These are phyloP conservation scores for Magallana gigas DNA, from an alignment of 1,140 invertebrate species.

Conservation along the genomic window DNA sequence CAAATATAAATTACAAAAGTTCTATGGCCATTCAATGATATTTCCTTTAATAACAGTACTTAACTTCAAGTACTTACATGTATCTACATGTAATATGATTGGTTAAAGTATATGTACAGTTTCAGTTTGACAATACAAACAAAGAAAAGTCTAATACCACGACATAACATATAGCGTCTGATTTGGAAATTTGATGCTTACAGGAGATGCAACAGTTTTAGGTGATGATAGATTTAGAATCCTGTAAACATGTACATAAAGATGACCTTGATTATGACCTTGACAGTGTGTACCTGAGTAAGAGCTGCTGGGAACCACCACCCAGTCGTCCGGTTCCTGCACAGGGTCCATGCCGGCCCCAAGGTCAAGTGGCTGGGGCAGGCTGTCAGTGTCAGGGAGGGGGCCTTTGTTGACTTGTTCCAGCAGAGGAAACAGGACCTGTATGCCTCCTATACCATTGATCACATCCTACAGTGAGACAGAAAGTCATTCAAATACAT, in stretches of 20 bases:
- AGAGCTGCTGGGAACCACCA: slow-evolving; percentile 82
- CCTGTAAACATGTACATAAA: no score
- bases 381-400: slow-evolving; percentile 39
- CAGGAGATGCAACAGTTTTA: no score
- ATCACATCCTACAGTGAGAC: slow-evolving; percentile 80
- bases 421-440: slow-evolving; percentile 83
- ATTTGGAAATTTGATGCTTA: no score
- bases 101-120: no score
- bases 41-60: no score
- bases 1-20: neutral
- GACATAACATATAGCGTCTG: no score
- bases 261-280: no score
- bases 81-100: no score
- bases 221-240: no score
- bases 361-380: neutral
- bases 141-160: no score
- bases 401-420: slow-evolving; percentile 78
- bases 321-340: slow-evolving; percentile 80
- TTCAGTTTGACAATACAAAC: no score
- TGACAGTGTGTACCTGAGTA: slow-evolving; percentile 77
- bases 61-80: no score
- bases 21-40: neutral
- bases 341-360: neutral
- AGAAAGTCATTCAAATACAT: neutral
- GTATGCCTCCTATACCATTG: slow-evolving; percentile 82